Conservation (phyloP, 53 echinoderm and acorn worm genomes). For the Apostichopus leukothele region DNA sequence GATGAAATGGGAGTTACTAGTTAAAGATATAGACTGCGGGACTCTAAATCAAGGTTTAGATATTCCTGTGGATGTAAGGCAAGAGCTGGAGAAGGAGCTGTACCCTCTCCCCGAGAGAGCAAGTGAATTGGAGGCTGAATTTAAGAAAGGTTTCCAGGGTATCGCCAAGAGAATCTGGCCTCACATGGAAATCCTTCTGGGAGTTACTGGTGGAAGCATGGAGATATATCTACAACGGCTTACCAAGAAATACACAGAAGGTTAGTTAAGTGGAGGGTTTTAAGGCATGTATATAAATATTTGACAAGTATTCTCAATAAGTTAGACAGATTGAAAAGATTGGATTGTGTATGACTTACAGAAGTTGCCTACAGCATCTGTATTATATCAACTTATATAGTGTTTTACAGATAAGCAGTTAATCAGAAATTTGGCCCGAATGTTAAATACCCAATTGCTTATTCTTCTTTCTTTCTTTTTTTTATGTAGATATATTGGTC, state of each 20-base stretch:
- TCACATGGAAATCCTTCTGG: background rate
- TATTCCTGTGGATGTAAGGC: background rate
- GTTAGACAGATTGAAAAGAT: too few species aligned
- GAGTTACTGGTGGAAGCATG: conserved; percentile 1
- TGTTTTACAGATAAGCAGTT: too few species aligned
- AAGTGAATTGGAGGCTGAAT: background rate
- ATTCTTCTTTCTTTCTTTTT: background rate
- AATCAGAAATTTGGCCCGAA: too few species aligned
- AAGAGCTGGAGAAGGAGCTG: background rate
- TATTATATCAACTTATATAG: too few species aligned
- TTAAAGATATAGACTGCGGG: background rate
- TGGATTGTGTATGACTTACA: too few species aligned
- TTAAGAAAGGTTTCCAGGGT: conserved; percentile 7
- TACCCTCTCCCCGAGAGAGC: background rate
- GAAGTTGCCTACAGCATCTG: too few species aligned
- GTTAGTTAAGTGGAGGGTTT: background rate
- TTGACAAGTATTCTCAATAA: too few species aligned
- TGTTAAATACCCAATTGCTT: too few species aligned
- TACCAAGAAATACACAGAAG: background rate
- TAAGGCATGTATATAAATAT: too few species aligned
- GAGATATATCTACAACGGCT: background rate
- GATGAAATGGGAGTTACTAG: background rate
- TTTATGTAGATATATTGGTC: background rate
- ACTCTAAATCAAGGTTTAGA: background rate
- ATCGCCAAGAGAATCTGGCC: conserved; percentile 2